Evolutionary conservation across 2,113 vertebrate species (phyloP), one percentile per base, ranked within the genome.

Genomic region (Lethenteron camtschaticum): DNA sequence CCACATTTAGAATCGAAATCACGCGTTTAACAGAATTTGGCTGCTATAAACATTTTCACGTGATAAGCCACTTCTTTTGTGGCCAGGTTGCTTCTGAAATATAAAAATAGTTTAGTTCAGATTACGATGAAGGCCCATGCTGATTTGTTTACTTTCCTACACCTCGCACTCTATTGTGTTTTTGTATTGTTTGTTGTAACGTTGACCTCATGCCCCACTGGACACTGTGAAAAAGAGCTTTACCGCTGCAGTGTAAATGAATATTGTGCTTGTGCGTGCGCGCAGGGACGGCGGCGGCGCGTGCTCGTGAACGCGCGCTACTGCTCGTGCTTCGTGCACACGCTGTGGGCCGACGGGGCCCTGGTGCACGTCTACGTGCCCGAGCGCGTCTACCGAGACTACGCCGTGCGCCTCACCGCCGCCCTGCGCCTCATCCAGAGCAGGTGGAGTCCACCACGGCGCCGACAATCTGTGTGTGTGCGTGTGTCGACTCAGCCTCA

Each of bases 241-340:
- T 66, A 18, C 18, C 7, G 14, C 60, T 66, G 7, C 18, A n/a
- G 14, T 66, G 18, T n/a, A 66, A 7, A 14, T n/a, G 1, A 18
- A n/a, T 66, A 6, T 24, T 68, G 56, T 68, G 41, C 57, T 56
- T 55, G 16, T 20, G 12, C 18, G 14, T 13, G 18, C 60, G 11
- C 60, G 16, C 57, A 74, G 55, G 74, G 86, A 84, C 83, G 81
- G 66, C 76, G 77, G 69, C 81, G 77, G 11, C 80, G 70, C 71
- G 86, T 83, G 72, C 68, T 78, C 71, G 72, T 86, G 73, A 72
- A 85, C 69, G 84, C 84, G 16, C 86, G 83, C 74, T 87, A 87
- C 70, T 86, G 85, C 70, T 74, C 76, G 60, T 79, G 73, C 24
- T 86, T 87, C 78, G 71, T 81, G 56, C 80, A 82, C 7, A 74